Evolutionary conservation across 2,797 vertebrate genomes (phyloP).

Genomic region (Borostomias antarcticus): DNA sequence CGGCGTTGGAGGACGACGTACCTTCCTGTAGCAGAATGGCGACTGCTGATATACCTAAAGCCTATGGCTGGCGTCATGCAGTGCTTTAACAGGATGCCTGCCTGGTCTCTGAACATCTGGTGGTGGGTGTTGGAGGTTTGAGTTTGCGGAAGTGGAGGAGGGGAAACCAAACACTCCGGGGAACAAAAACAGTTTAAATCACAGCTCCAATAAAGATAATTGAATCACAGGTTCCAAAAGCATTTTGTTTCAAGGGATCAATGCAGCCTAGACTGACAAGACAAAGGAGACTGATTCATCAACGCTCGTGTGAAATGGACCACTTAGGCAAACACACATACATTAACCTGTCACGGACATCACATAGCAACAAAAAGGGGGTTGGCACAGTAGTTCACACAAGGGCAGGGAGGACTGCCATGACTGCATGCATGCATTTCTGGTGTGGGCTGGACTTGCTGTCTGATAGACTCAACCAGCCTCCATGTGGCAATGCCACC

Average conservation of each 20-base stretch:
- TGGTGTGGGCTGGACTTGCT: neutral
- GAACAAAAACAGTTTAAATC: conserved; percentile 18
- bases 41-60: too few relatives aligned
- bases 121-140: neutral
- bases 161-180: neutral
- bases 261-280: conserved; percentile 66
- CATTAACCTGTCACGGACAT: conserved; percentile 61
- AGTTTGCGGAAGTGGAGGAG: neutral
- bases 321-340: conserved; percentile 55
- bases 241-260: conserved; percentile 63
- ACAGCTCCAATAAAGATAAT: conserved; percentile 55
- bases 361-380: neutral
- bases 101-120: neutral
- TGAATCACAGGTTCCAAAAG: conserved; percentile 57
- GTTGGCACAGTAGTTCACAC: conserved; percentile 39
- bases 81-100: too few relatives aligned
- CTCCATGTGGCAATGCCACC: neutral
- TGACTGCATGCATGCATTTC: conserved; percentile 19
- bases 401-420: conserved; percentile 50
- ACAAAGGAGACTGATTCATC: conserved; percentile 65
- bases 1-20: conserved; percentile 20
- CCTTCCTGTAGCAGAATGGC: neutral
- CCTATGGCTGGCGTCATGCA: neutral
- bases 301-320: conserved; percentile 56
- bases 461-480: neutral